Percentiles rank a stretch among this genome's conserved stretches.
phyloP scores from a whole-genome alignment of 2,888 invertebrate genomes.

The Lathronympha strigana region DNA sequence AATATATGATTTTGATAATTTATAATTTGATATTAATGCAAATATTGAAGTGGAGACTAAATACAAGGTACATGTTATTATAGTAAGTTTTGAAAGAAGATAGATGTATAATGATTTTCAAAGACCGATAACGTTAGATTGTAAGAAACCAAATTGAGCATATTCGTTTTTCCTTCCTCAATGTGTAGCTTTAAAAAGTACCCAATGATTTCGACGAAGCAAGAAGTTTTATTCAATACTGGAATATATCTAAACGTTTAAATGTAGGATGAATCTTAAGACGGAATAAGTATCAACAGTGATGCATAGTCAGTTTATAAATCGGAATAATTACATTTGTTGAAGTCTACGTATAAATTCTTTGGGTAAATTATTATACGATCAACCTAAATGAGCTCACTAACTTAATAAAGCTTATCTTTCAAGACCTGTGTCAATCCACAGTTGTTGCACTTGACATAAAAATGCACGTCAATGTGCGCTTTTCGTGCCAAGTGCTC shows the following conservation, averaged over 20 bases:
- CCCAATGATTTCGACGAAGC: no score
- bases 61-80: background rate
- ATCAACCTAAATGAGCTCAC: background rate
- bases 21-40: background rate
- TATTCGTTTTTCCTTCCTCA: no score
- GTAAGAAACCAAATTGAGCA: no score
- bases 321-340: background rate
- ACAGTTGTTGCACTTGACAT: constrained; percentile 17
- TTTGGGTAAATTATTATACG: background rate
- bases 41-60: background rate
- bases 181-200: no score
- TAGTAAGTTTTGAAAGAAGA: background rate
- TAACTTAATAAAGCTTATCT: background rate
- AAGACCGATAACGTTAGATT: no score
- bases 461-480: constrained; percentile 21
- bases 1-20: background rate
- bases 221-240: background rate
- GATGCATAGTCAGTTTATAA: background rate
- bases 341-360: background rate
- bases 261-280: no score
- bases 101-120: no score
- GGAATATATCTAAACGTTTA: no score
- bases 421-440: background rate
- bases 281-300: no score
- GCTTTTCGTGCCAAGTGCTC: constrained; percentile 30